phyloP scores from a whole-genome alignment of 2,113 vertebrate species.

The Peromyscus maniculatus region DNA sequence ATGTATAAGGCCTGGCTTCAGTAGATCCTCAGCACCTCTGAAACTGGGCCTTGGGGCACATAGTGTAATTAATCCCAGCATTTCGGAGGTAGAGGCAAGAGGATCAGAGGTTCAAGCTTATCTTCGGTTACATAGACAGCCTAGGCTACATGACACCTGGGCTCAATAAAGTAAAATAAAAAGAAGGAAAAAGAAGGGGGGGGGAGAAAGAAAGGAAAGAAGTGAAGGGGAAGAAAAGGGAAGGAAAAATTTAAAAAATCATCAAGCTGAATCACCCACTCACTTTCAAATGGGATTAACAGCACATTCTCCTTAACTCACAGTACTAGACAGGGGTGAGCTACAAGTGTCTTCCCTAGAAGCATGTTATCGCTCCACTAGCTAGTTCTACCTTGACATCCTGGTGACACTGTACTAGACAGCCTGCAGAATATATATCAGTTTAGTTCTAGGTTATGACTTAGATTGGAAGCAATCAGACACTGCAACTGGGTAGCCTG shows the following conservation, averaged over 20 bases:
- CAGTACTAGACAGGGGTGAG: neutral
- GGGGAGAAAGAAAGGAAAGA: neutral
- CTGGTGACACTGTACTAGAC: neutral
- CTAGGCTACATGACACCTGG: neutral
- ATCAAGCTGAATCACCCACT: neutral
- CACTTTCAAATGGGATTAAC: neutral
- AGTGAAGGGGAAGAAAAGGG: neutral
- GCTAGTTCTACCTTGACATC: neutral
- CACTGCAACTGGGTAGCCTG: neutral
- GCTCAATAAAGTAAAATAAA: neutral
- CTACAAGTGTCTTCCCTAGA: neutral
- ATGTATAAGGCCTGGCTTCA: too few species aligned
- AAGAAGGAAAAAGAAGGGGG: neutral
- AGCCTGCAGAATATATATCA: neutral
- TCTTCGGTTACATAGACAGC: neutral
- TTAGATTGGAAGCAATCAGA: neutral
- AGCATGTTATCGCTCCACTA: fast-evolving
- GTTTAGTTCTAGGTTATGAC: neutral
- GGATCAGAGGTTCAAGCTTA: neutral
- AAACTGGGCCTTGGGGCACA: neutral
- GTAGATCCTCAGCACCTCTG: neutral
- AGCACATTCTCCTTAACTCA: neutral
- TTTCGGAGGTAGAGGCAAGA: neutral
- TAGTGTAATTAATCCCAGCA: too few species aligned
- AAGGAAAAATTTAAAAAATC: neutral